Base-by-base conservation (phyloP, 1,140 invertebrate species). In the Apolygus lucorum region DNA sequence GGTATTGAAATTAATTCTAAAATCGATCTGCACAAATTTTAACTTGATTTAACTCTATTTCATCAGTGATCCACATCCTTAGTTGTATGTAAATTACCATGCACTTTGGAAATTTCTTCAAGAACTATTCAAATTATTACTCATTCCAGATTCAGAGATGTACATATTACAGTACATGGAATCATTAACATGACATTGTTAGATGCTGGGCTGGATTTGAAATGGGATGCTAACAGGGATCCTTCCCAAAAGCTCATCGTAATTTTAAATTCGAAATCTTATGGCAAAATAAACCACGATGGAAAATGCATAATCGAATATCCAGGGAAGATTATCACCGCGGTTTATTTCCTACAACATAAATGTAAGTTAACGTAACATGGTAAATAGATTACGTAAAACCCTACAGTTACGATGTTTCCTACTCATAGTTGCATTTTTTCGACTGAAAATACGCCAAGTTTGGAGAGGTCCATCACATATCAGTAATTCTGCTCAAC, bases 211-310 rank as follows among this genome's bases (percentile, higher is more conserved):
- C 76, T 88, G 0, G 87, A 88, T 69, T 74, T 92, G 0, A 90
- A 90, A 73, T 92, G 90, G 90, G 89, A 92, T 75, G 88, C 88
- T 0, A 91, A 90, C 78, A 81, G 90, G 11, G 88, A 92, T 81
- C 89, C 89, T 0, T 84, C 84, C 52, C 83, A 89, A 74, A 87
- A 88, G 75, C 76, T 90, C 13, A 81, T 82, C 28, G 77, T 85
- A 0, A 81, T 81, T 59, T 76, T 87, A 0, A 81, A 84, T 77
- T 79, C 62, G 81, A 77, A 75, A 62, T 70, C 78, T 21, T 75
- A 78, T 71, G 74, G 79, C 21, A 82, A 81, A 0, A 84, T 84
- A 73, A 84, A 88, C 72, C 82, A 87, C 49, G 85, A 80, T 52
- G 86, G 82, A 0, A 81, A 84, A 11, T 73, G 88, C 14, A 81